phyloP scores from a whole-genome alignment of 2,888 invertebrate genomes.

The Dendrolimus pini region DNA sequence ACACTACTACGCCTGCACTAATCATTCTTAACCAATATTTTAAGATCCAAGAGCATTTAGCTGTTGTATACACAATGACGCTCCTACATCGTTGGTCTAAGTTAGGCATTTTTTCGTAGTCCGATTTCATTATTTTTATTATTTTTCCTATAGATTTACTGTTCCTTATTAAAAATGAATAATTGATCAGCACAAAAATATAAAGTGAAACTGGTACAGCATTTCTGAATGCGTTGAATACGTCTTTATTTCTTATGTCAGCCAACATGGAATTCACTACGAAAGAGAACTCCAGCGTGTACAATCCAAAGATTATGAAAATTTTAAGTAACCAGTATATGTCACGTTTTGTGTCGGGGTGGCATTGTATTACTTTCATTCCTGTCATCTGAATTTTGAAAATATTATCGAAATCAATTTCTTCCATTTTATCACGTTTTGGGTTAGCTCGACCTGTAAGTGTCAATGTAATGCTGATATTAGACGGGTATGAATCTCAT shows the following conservation, averaged over 20 bases:
- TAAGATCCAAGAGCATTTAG: background rate
- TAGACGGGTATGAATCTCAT: too few relatives aligned
- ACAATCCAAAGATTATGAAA: background rate
- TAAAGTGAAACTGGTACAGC: background rate
- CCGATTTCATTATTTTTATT: background rate
- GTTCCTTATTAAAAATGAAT: background rate
- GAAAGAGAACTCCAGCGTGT: background rate
- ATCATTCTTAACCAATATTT: conserved; percentile 2
- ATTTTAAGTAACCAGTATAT: conserved; percentile 5
- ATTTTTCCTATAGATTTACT: background rate
- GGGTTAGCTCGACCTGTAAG: too few relatives aligned
- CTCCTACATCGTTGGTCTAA: background rate
- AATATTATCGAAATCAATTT: conserved; percentile 2
- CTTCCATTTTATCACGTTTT: background rate
- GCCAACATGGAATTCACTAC: background rate
- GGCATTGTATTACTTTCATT: conserved; percentile 1
- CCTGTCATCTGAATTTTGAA: background rate
- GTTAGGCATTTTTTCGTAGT: background rate
- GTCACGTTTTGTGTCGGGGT: conserved; percentile 7
- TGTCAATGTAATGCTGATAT: too few relatives aligned
- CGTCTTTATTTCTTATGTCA: background rate
- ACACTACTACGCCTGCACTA: background rate
- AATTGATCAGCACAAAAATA: background rate
- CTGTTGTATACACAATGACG: background rate
- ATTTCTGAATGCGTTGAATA: background rate